Evolutionary conservation across 1,140 invertebrate species (phyloP), one percentile per base, ranked within the genome.

Genomic region (Lordiphosa stackelbergi): DNA sequence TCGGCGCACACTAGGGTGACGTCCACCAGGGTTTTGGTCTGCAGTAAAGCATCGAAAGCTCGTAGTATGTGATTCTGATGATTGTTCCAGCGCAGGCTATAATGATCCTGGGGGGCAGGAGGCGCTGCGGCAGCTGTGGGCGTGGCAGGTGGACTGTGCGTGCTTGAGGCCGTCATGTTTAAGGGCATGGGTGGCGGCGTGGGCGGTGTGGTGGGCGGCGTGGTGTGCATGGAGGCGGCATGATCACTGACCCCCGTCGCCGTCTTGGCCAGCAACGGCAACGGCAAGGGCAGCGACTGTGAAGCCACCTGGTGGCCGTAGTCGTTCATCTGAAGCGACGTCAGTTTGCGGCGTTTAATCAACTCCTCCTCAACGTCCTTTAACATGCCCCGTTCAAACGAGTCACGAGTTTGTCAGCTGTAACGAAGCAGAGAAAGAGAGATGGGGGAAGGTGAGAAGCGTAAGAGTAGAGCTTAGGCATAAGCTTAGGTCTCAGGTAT

Each of bases 81-180:
- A 89, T 96, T 96, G 90, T 96, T 95, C 95, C 96, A 97, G 88
- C 94, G 92, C 61, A 97, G 90, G 75, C 95, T 96, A 88, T 96
- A 97, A 87, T 96, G 94, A 73, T 95, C 94, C 88, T 94, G 90
- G 34, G 63, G 47, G 8, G 59, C 45, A 7, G 60, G 37, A 1
- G 34, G 16, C 35, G 19, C 42, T n/a, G 22, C 35, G n/a, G 48
- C 35, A n/a, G 53, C 37, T 7, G 73, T 79, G 34, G 77, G 72
- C 40, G 81, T 84, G 60, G 81, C 62, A 28, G 81, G 77, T 37
- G 72, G 64, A 66, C 73, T 83, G 48, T 83, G 69, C 4, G 46
- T 54, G 36, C 22, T 31, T 22, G 28, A 7, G 38, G 10, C 10
- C 8, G 52, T 52, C 85, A 86, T 86, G 41, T 81, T 86, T 3